Percentiles rank a stretch among this genome's conserved stretches.
Conservation (phyloP, 2,797 vertebrate species). For the Dicrostonyx torquatus region DNA sequence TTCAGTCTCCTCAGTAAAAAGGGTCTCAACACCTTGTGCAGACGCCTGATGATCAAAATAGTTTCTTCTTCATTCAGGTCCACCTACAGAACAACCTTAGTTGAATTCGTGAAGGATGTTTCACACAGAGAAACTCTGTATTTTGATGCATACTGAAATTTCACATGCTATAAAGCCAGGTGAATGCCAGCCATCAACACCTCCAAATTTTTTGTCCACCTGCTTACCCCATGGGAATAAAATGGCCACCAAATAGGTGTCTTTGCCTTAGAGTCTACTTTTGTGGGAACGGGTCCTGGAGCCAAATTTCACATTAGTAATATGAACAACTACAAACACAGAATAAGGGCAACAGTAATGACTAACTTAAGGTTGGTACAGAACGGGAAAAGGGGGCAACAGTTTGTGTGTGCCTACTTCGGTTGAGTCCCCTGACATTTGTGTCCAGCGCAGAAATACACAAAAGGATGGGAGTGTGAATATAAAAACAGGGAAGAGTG, state of each 20-base stretch:
- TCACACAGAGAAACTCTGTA: not conserved
- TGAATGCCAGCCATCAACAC: not conserved
- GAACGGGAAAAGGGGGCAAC: rapidly evolving
- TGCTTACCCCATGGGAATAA: not conserved
- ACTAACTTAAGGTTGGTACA: not conserved
- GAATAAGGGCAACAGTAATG: not conserved
- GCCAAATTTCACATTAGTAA: not conserved
- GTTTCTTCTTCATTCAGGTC: slow-evolving; percentile 95
- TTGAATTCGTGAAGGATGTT: slow-evolving; percentile 8
- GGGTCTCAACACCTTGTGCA: slow-evolving; percentile 93
- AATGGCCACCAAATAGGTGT: not conserved
- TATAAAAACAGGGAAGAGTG: not conserved
- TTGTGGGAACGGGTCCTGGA: not conserved
- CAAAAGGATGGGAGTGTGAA: not conserved
- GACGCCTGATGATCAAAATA: slow-evolving; percentile 93
- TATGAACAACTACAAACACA: not conserved
- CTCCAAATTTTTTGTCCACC: not conserved
- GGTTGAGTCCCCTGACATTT: not conserved
- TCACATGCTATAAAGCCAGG: not conserved
- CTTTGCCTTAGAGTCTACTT: slow-evolving; percentile 10
- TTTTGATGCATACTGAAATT: not conserved
- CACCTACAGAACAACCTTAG: slow-evolving; percentile 85
- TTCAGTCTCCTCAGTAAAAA: slow-evolving; percentile 93
- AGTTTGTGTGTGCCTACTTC: not conserved
- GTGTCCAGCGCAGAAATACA: not conserved